Evolutionary conservation across 1,140 invertebrate genomes (phyloP), one percentile per base, ranked within the genome.

Genomic region (Patella vulgata): DNA sequence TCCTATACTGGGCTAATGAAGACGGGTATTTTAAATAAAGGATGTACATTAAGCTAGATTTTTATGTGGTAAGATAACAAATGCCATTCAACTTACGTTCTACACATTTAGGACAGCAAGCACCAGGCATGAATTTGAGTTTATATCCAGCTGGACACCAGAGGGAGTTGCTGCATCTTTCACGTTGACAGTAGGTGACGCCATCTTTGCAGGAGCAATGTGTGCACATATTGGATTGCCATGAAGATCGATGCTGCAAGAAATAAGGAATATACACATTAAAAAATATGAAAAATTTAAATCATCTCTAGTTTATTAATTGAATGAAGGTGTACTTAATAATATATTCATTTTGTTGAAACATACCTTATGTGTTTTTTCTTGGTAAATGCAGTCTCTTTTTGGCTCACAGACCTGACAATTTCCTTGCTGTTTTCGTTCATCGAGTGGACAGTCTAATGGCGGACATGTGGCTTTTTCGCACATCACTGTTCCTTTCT

Each of bases 51-150:
- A 43, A 8, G 28, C 14, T 8, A 53, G 27, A 53, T 8, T 43
- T 21, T 28, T 19, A 33, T 23, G 5, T 3, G 30, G 9, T 30
- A 14, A 52, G 43, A 40, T 11, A 17, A 31, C 30, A 27, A 3
- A 44, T 14, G 27, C 31, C 12, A 51, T 36, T n/a, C 19, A 42
- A 65, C 66, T 66, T 69, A 81, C 79, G 68, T 75, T 82, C 79
- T 1, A 78, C 88, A 81, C 95, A 97, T 73, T 89, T 88, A 0
- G 90, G 89, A 84, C 95, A 97, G 78, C 95, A 97, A 67, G 94
- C 91, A 19, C 90, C 91, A 5, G 90, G 87, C 1, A 88, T 82
- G 43, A 90, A 89, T 31, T 90, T 88, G 14, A 91, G 76, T 48
- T 89, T 89, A 64, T 92, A 90, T 30, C 93, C 91, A 0, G 90